Evolutionary conservation across 2,797 vertebrate genomes (phyloP).

Genomic region (Falco biarmicus): DNA sequence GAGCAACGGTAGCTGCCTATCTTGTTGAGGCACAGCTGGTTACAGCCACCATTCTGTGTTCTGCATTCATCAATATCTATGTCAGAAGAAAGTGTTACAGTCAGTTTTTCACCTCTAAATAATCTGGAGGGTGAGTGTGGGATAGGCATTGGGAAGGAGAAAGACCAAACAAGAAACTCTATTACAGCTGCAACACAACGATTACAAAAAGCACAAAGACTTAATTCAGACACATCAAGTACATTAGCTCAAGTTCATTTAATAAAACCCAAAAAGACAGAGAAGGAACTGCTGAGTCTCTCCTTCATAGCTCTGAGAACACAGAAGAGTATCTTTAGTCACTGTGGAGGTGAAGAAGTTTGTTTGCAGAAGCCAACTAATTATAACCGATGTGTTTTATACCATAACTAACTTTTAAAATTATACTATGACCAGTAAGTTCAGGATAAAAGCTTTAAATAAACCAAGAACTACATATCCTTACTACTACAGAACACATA

Average conservation of each 20-base stretch:
- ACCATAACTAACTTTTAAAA: not conserved
- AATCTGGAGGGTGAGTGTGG: not conserved
- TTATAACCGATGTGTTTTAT: not conserved
- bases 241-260: not conserved
- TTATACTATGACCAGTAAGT: not conserved
- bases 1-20: conserved; percentile 91
- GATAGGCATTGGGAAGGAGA: not conserved
- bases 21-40: conserved; percentile 90
- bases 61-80: conserved; percentile 93
- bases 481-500: not conserved
- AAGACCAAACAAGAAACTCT: not conserved
- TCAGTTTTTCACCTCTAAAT: conserved; percentile 1
- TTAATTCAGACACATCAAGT: not conserved
- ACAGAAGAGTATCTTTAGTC: not conserved
- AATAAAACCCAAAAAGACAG: not conserved
- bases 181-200: not conserved
- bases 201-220: not conserved
- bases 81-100: conserved; percentile 7
- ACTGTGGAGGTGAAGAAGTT: not conserved
- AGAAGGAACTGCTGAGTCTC: not conserved
- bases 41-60: conserved; percentile 85
- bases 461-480: not conserved
- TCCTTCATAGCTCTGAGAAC: not conserved
- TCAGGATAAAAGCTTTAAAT: not conserved
- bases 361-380: not conserved